A percentile compares a stretch with the other conserved stretches of the same genome.
These are phyloP conservation scores for Tribolium freemani DNA, from an alignment of 2,888 invertebrate species.

Conservation along the genomic window DNA sequence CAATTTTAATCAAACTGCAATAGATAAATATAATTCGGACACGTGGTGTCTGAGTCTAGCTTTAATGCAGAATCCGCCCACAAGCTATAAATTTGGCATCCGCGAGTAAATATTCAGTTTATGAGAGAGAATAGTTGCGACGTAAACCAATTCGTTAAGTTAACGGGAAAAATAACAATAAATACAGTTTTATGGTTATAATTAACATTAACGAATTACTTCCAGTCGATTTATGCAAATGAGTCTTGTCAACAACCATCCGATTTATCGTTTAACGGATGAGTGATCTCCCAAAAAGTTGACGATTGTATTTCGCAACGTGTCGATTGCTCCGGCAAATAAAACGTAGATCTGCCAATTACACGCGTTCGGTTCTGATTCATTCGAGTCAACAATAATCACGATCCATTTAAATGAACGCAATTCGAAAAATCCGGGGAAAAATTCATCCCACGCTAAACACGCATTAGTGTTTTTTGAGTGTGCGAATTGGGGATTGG, in stretches of 20 bases:
- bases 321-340: conserved; percentile 39
- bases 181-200: neutral
- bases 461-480: conserved; percentile 15
- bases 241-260: conserved; percentile 15
- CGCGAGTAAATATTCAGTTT: too few species aligned
- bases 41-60: too few species aligned
- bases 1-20: too few species aligned
- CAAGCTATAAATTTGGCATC: too few species aligned
- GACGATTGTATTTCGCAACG: conserved; percentile 30
- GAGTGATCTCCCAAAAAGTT: conserved; percentile 34
- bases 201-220: conserved; percentile 28
- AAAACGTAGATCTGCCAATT: conserved; percentile 26
- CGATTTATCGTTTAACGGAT: conserved; percentile 37
- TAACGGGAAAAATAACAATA: neutral
- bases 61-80: too few species aligned
- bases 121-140: neutral
- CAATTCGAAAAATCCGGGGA: neutral
- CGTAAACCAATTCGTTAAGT: neutral
- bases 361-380: conserved; percentile 31
- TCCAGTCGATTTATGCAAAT: conserved; percentile 28
- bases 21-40: neutral
- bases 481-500: conserved; percentile 47
- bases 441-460: conserved; percentile 6
- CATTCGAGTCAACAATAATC: conserved; percentile 15
- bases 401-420: conserved; percentile 3